Evolutionary conservation across 2,113 vertebrate species (phyloP), one percentile per base, ranked within the genome.

Genomic region (Eubucco bourcierii): DNA sequence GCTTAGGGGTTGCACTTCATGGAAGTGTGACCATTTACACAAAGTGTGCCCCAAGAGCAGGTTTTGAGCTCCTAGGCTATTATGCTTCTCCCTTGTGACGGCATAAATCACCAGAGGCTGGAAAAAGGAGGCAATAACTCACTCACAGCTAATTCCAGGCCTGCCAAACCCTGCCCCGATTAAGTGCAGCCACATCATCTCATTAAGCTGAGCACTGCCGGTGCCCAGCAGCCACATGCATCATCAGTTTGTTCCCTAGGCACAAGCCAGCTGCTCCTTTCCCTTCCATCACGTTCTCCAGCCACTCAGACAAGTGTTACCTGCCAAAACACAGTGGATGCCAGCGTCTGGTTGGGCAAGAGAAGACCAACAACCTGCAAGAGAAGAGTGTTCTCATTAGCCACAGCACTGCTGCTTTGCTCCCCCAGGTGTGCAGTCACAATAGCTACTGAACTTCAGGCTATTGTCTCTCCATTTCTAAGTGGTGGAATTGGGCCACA

Each of bases 281-380:
- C 15, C 41, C 20, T 65, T 71, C 27, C 61, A 16, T 29, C 33
- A 15, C 37, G 2, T 7, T 15, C 65, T 37, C 83, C 61, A 31
- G 10, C 46, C 73, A 6, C 5, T 29, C 50, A 27, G 4, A 27
- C 12, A 7, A 56, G 31, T 1, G 4, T 95, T 95, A 99, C 99
- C 99, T 99, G 99, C 99, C 99, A 99, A 94, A 99, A 99, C 80
- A 99, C 89, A 4, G 98, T 99, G 58, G 99, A 99, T 5, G 95
- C 93, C 95, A 99, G 75, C 0, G 99, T 99, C 97, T 99, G 99
- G 96, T 98, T 98, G 78, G 99, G 99, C 91, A 99, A 96, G n/a
- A 99, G 98, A 47, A 99, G 98, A 84, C 99, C 99, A 14, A 99
- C 98, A 28, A 99, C 98, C 99, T 99, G 79, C 12, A 88, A 95